These are phyloP conservation scores for Hoplostethus mediterraneus DNA, from an alignment of 2,797 vertebrate species.

Conservation along the genomic window DNA sequence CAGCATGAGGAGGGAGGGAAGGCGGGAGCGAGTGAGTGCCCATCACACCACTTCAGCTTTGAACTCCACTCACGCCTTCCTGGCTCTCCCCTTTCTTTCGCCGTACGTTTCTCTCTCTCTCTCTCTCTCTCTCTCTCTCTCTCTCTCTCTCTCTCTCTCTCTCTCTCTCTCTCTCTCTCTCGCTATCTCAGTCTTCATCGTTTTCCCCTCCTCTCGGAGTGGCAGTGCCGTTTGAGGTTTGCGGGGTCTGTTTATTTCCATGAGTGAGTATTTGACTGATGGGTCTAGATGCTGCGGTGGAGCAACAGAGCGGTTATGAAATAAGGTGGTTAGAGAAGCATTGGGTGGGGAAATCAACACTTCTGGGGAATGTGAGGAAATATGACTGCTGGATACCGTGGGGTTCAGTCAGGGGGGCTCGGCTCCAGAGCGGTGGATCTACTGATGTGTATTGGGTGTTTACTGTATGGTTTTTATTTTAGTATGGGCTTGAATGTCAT, in stretches of 20 bases:
- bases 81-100: too few species aligned
- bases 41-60: neutral
- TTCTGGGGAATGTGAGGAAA: constrained; percentile 59
- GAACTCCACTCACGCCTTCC: neutral
- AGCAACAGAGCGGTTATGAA: constrained; percentile 60
- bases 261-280: constrained; percentile 55
- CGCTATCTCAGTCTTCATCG: constrained; percentile 44
- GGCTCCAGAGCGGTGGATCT: constrained; percentile 31
- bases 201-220: constrained; percentile 40
- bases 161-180: constrained; percentile 6
- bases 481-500: constrained; percentile 27
- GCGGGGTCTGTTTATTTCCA: constrained; percentile 69
- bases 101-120: neutral
- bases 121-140: neutral
- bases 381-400: constrained; percentile 37
- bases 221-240: constrained; percentile 61
- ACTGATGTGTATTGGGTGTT: constrained; percentile 28
- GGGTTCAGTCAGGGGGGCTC: constrained; percentile 44
- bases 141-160: neutral
- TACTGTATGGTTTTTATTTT: neutral
- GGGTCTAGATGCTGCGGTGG: constrained; percentile 48
- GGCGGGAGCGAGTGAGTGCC: constrained; percentile 16
- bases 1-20: neutral
- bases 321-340: constrained; percentile 50
- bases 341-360: constrained; percentile 56